These are phyloP conservation scores for Vulpes vulpes DNA, from an alignment of 2,113 vertebrate genomes.

Conservation along the genomic window DNA sequence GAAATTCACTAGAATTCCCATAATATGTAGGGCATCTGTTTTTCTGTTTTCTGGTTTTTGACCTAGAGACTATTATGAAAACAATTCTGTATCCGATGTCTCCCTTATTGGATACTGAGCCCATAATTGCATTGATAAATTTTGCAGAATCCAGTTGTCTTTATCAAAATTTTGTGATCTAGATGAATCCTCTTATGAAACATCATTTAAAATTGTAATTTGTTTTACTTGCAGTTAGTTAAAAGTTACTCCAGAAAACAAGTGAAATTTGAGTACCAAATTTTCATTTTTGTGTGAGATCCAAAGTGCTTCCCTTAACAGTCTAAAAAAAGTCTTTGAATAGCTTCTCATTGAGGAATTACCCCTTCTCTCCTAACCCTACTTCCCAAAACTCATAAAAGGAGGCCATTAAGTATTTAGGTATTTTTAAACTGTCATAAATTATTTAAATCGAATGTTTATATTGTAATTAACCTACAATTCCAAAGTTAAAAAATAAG, in stretches of 20 bases:
- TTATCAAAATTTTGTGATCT: constrained; percentile 54
- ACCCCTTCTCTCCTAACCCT: background rate
- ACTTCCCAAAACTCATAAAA: background rate
- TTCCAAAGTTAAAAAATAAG: constrained; percentile 51
- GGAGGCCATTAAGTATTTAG: constrained; percentile 34
- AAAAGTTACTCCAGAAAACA: constrained; percentile 33
- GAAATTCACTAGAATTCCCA: constrained; percentile 17
- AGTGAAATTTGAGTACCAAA: constrained; percentile 57
- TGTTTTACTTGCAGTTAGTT: constrained; percentile 52
- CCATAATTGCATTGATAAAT: constrained; percentile 19
- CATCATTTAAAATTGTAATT: constrained; percentile 56
- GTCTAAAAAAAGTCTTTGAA: background rate
- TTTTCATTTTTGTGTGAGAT: constrained; percentile 55
- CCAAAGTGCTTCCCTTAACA: constrained; percentile 8
- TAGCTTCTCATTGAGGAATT: constrained; percentile 7
- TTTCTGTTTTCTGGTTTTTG: constrained; percentile 61
- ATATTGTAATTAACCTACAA: constrained; percentile 18
- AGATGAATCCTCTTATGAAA: background rate
- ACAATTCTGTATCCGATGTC: constrained; percentile 3
- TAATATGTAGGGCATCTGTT: constrained; percentile 13
- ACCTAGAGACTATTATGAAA: constrained; percentile 53
- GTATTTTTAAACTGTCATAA: constrained; percentile 38
- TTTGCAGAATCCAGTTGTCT: constrained; percentile 44
- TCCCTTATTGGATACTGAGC: background rate
- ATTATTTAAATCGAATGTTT: constrained; percentile 51